phyloP scores from a whole-genome alignment of 1,140 invertebrate species.

The Myzus persicae region DNA sequence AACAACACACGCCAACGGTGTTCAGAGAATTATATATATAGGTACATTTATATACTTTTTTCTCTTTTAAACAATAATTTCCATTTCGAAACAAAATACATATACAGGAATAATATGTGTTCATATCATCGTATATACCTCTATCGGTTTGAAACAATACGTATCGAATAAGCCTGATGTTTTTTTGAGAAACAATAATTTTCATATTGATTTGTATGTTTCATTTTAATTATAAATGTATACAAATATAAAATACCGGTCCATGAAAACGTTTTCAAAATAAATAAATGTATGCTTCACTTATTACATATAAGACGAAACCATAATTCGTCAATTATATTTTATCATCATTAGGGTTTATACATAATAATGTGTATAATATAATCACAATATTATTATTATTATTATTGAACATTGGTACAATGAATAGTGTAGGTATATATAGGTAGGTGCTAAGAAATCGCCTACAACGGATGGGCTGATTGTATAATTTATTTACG shows the following conservation, averaged over 20 bases:
- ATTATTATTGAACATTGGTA: not conserved
- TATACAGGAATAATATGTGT: not conserved
- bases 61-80: conserved; percentile 4
- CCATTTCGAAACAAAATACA: not conserved
- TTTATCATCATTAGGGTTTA: not conserved
- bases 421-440: not conserved
- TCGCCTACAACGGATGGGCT: not conserved
- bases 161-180: not conserved
- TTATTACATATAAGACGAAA: not conserved
- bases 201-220: too few relatives aligned
- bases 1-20: conserved; percentile 2
- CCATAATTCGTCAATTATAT: not conserved
- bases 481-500: conserved; percentile 32
- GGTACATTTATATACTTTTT: not conserved
- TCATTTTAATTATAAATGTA: too few relatives aligned
- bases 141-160: conserved; percentile 27
- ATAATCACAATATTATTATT: conserved; percentile 2
- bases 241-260: too few relatives aligned
- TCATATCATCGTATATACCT: not conserved
- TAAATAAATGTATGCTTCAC: not conserved
- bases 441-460: not conserved
- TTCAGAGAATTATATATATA: not conserved
- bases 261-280: not conserved
- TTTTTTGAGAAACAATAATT: too few relatives aligned
- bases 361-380: not conserved